Conservation (phyloP, 2,113 vertebrate species). For the Mustela lutreola region DNA sequence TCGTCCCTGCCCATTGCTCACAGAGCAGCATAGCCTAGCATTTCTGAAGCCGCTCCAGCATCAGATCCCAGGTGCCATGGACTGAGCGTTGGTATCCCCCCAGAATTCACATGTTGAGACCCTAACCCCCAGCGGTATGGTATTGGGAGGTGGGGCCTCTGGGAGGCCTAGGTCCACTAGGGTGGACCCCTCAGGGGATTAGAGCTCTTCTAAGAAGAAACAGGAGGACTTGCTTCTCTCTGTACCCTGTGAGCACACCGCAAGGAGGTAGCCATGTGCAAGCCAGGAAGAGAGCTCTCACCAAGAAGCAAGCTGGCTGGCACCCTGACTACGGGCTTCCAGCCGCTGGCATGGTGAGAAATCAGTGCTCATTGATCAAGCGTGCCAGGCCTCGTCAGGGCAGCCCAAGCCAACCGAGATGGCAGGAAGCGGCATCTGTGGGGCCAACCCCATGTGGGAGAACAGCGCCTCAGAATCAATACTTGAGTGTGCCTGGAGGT, state of each 20-base stretch:
- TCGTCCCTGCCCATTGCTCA: accelerated
- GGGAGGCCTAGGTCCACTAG: neutral
- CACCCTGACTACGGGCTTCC: neutral
- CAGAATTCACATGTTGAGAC: neutral
- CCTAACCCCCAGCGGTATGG: neutral
- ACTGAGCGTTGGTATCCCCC: neutral
- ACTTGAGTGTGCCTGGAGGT: neutral
- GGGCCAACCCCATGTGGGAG: neutral
- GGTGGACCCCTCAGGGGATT: neutral
- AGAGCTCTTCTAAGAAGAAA: neutral
- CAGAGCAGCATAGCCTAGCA: neutral
- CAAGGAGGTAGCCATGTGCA: too few species aligned
- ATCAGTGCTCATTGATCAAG: neutral
- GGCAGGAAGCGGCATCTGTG: accelerated
- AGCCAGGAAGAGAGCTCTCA: neutral
- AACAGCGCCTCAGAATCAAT: neutral
- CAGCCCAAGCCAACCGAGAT: neutral
- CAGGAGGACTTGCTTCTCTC: neutral
- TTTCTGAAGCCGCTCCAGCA: neutral
- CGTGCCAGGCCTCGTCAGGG: neutral
- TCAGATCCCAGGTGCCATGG: neutral
- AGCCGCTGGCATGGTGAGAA: neutral
- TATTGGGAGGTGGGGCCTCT: neutral
- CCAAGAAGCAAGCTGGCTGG: neutral
- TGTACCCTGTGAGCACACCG: neutral